These are phyloP conservation scores for Zalophus californianus DNA, from an alignment of 2,797 vertebrate species.

Conservation along the genomic window DNA sequence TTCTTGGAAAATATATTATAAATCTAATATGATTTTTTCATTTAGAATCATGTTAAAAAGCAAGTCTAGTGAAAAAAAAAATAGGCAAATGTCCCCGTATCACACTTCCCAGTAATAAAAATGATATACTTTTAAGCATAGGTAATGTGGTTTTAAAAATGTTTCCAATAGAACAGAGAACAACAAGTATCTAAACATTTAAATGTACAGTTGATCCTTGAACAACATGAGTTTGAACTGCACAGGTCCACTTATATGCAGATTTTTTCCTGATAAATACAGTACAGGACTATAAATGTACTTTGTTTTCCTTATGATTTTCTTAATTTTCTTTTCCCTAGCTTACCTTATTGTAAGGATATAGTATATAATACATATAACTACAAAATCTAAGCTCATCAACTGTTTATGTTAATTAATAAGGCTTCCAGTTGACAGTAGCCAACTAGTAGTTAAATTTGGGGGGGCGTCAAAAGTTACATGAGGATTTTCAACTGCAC, in stretches of 20 bases:
- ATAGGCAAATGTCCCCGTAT: not conserved
- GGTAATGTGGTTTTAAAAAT: not conserved
- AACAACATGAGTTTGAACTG: not conserved
- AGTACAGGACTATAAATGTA: not conserved
- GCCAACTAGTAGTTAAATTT: not conserved
- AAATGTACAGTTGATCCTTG: not conserved
- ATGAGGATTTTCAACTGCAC: not conserved
- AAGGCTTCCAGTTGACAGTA: not conserved
- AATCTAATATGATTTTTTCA: not conserved
- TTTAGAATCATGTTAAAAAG: not conserved
- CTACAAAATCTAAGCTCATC: not conserved
- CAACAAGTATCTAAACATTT: not conserved
- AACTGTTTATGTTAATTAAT: not conserved
- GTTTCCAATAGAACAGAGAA: not conserved
- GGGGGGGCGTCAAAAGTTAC: not conserved
- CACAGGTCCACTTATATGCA: not conserved
- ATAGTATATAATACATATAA: not conserved
- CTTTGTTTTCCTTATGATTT: not conserved
- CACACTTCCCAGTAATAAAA: not conserved
- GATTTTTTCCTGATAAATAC: not conserved
- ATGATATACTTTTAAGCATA: not conserved
- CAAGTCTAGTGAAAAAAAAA: not conserved
- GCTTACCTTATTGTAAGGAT: not conserved
- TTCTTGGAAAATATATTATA: not conserved
- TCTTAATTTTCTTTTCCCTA: not conserved